These are phyloP conservation scores for Sitobion miscanthi DNA, from an alignment of 1,140 invertebrate genomes.

Conservation along the genomic window DNA sequence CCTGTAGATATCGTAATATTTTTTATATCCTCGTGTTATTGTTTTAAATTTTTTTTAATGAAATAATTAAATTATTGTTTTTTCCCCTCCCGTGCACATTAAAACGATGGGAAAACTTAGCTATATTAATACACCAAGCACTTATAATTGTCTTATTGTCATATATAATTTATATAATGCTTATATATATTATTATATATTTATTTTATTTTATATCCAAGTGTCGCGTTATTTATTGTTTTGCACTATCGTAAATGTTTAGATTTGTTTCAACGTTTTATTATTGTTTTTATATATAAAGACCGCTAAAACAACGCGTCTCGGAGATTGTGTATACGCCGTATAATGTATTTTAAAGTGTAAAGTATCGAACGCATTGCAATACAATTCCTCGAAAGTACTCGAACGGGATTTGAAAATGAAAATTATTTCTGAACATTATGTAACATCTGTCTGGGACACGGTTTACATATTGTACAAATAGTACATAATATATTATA, in stretches of 20 bases:
- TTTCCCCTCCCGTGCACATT: neutral
- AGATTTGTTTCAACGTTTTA: neutral
- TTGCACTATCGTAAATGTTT: neutral
- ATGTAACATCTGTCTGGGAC: constrained; percentile 30
- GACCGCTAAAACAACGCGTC: neutral
- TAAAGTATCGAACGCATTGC: neutral
- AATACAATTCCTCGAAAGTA: neutral
- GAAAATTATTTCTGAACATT: constrained; percentile 32
- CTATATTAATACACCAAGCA: neutral
- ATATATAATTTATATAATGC: neutral
- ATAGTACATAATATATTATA: neutral
- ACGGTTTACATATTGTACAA: constrained; percentile 11
- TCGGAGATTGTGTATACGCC: neutral
- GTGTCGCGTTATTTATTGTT: neutral
- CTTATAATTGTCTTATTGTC: neutral
- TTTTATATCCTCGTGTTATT: neutral
- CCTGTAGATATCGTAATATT: neutral
- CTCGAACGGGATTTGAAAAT: neutral
- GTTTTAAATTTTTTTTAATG: neutral
- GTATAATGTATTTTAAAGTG: neutral
- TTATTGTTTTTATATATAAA: neutral
- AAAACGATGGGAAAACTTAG: neutral
- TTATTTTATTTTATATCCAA: neutral
- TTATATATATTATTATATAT: neutral
- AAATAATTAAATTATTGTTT: neutral